These are phyloP conservation scores for Ginglymostoma cirratum DNA, from an alignment of 2,113 vertebrate species.

Conservation along the genomic window DNA sequence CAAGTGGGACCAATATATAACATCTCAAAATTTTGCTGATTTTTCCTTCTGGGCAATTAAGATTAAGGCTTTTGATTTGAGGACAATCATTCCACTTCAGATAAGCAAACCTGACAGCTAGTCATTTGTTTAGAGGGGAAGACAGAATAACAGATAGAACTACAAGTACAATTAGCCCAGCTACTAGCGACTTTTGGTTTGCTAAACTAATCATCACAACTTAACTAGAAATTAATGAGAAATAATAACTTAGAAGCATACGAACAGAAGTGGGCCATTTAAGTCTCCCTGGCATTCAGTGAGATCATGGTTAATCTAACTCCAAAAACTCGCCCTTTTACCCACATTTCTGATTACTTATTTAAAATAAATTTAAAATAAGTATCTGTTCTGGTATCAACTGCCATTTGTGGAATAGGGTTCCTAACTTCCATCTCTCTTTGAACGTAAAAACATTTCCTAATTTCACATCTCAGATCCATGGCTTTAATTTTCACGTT, in stretches of 20 bases:
- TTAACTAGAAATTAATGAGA: no score
- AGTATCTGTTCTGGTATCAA: not conserved
- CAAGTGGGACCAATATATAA: no score
- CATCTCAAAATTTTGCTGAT: no score
- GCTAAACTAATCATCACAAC: no score
- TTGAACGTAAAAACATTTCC: not conserved
- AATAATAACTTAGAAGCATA: no score
- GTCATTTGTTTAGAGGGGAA: not conserved
- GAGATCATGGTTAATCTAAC: not conserved
- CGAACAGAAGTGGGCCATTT: not conserved
- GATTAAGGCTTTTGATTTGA: not conserved
- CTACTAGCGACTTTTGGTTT: no score
- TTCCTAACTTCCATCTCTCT: not conserved
- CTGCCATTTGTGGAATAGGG: not conserved
- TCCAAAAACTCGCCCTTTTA: not conserved
- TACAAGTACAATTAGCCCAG: no score
- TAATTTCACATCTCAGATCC: not conserved
- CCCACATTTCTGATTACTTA: not conserved
- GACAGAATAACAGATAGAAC: not conserved
- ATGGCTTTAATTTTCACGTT: not conserved
- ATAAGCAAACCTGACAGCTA: not conserved
- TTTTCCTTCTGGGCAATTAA: no score
- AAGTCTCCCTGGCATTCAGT: not conserved
- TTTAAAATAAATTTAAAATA: not conserved
- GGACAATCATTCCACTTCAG: not conserved